Conservation (phyloP, 2,888 invertebrate genomes). For the Phania funesta region DNA sequence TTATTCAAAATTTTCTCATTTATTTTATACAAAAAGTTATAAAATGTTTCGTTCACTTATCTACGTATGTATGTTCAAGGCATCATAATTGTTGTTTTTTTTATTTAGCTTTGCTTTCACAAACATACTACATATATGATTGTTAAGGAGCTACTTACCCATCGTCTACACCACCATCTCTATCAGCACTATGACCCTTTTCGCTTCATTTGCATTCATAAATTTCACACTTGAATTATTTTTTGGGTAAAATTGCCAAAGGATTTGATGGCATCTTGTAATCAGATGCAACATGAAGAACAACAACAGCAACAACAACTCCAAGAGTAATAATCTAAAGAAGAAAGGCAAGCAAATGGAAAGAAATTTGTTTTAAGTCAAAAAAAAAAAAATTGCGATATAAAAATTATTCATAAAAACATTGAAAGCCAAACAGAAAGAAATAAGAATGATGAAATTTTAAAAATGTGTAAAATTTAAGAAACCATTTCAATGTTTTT, state of each 20-base stretch:
- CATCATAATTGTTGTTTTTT: background rate
- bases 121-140: background rate
- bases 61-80: too few relatives aligned
- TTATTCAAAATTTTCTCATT: background rate
- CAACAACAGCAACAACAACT: background rate
- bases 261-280: slow-evolving; percentile 56
- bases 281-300: slow-evolving; percentile 36
- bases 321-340: background rate
- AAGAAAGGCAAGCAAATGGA: background rate
- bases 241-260: slow-evolving; percentile 60
- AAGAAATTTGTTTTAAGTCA: slow-evolving; percentile 20
- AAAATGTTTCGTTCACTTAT: too few relatives aligned
- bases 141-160: background rate
- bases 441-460: background rate
- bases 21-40: too few relatives aligned
- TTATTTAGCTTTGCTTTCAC: background rate
- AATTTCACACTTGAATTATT: slow-evolving; percentile 62
- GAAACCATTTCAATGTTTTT: background rate
- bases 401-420: slow-evolving; percentile 54
- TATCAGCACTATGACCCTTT: slow-evolving; percentile 41
- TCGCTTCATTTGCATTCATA: slow-evolving; percentile 61
- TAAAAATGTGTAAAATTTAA: background rate
- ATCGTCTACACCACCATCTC: background rate
- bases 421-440: background rate
- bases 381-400: slow-evolving; percentile 33